Conservation (phyloP, 2,113 vertebrate genomes). For the Vulpes vulpes region DNA sequence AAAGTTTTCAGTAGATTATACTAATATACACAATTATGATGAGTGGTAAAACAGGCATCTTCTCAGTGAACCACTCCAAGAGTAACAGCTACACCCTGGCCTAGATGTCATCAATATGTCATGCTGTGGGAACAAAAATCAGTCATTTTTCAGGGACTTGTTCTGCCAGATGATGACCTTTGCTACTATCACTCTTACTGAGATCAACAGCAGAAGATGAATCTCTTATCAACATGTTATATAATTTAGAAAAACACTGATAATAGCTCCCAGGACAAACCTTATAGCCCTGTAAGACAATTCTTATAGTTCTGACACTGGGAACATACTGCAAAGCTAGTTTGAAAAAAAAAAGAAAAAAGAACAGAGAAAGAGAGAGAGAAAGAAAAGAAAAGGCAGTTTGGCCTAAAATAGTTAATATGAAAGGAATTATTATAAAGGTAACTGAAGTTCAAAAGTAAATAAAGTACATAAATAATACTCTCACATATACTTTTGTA, state of each 20-base stretch:
- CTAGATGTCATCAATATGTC: background rate
- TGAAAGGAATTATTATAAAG: constrained; percentile 11
- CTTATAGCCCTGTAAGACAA: background rate
- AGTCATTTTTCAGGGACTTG: background rate
- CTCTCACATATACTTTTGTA: background rate
- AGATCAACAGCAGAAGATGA: background rate
- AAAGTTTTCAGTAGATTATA: background rate
- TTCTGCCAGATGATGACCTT: background rate
- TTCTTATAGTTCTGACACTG: background rate
- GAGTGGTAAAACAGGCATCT: background rate
- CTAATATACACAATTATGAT: background rate
- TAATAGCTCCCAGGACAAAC: background rate
- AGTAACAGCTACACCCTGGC: background rate
- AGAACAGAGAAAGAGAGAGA: too few species aligned
- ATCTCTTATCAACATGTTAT: background rate
- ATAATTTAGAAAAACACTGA: constrained; percentile 28
- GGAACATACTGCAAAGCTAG: background rate
- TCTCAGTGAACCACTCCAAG: background rate
- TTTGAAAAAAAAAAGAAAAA: background rate
- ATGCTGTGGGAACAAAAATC: background rate
- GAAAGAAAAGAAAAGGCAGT: background rate
- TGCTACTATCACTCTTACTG: background rate
- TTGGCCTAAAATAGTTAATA: constrained; percentile 38
- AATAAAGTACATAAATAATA: background rate
- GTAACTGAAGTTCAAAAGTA: constrained; percentile 21